Evolutionary conservation across 2,888 invertebrate species (phyloP).

Genomic region (Melipona bicolor): DNA sequence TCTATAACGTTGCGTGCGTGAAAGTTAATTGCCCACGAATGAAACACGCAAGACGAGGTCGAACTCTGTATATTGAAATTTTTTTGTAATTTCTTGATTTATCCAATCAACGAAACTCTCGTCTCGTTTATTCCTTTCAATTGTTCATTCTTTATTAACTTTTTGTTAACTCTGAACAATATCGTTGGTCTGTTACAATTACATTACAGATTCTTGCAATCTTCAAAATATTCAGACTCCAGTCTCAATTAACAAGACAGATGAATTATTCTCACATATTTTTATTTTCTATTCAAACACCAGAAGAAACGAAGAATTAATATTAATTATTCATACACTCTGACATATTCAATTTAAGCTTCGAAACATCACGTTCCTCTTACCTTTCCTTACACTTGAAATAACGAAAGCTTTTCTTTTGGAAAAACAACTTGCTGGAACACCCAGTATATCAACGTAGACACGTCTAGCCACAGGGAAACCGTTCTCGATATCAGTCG

Average conservation of each 20-base stretch:
- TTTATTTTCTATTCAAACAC: neutral
- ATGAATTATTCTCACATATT: neutral
- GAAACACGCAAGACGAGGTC: neutral
- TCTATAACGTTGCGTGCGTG: neutral
- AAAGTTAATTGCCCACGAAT: neutral
- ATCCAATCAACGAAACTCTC: no score
- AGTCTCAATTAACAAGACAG: neutral
- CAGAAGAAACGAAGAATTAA: neutral
- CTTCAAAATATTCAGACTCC: neutral
- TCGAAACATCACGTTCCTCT: neutral
- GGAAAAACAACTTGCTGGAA: neutral
- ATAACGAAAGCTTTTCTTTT: neutral
- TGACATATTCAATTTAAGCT: neutral
- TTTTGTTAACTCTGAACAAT: neutral
- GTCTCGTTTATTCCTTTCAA: no score
- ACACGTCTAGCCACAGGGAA: constrained; percentile 47
- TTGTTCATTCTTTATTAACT: no score
- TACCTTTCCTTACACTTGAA: neutral
- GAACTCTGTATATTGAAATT: neutral
- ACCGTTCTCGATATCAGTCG: constrained; percentile 59
- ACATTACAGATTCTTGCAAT: neutral
- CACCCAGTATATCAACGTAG: constrained; percentile 60
- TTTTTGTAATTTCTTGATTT: neutral
- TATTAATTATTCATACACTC: neutral
- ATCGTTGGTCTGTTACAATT: neutral